Conservation (phyloP, 2,797 vertebrate species). For the Hoplostethus mediterraneus region DNA sequence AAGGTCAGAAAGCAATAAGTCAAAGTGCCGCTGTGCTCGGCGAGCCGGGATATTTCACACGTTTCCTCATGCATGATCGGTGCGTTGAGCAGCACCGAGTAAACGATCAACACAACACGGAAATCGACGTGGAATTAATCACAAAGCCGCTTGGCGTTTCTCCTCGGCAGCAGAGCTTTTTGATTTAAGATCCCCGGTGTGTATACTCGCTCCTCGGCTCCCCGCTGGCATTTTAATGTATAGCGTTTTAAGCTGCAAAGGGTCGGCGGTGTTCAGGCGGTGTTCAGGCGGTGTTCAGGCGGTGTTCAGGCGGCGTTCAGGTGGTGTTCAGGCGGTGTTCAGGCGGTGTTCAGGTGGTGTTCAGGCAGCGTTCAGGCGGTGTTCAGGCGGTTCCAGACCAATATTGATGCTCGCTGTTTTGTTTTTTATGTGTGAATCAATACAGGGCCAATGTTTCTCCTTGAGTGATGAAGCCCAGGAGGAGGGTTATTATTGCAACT, state of each 20-base stretch:
- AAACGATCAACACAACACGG: constrained; percentile 47
- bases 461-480: constrained; percentile 32
- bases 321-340: background rate
- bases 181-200: constrained; percentile 27
- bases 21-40: constrained; percentile 38
- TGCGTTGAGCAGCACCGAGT: constrained; percentile 39
- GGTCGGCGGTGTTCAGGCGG: constrained; percentile 1
- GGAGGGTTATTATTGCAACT: constrained; percentile 9
- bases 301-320: background rate
- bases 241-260: constrained; percentile 15
- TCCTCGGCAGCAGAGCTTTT: background rate
- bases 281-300: no score
- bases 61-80: constrained; percentile 28
- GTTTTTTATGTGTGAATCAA: constrained; percentile 43
- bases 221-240: constrained; percentile 25
- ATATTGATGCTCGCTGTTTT: constrained; percentile 48
- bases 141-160: constrained; percentile 33
- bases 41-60: constrained; percentile 30
- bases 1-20: constrained; percentile 73
- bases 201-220: background rate
- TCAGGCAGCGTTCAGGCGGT: no score
- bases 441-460: constrained; percentile 20
- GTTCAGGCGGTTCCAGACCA: background rate
- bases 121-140: constrained; percentile 53
- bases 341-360: no score